Evolutionary conservation across 2,113 vertebrate genomes (phyloP).

Genomic region (Mugil cephalus): DNA sequence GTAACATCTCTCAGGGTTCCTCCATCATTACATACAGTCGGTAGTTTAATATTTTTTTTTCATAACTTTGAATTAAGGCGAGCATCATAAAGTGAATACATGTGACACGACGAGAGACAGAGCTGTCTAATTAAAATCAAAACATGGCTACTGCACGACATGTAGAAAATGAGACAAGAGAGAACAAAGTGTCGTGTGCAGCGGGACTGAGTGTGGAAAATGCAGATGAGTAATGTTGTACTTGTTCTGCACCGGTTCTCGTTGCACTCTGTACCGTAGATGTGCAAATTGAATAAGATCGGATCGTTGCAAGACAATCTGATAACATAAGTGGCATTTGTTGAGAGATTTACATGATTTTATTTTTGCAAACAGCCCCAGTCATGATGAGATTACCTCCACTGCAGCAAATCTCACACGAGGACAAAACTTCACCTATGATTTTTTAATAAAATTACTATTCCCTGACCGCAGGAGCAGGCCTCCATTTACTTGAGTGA

Average conservation of each 20-base stretch:
- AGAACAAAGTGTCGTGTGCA: too few relatives aligned
- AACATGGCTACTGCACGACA: not conserved
- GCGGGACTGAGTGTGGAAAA: not conserved
- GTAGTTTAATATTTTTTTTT: too few relatives aligned
- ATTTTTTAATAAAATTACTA: constrained; percentile 51
- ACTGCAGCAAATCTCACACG: not conserved
- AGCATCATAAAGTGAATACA: not conserved
- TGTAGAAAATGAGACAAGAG: too few relatives aligned
- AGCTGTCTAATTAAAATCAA: too few relatives aligned
- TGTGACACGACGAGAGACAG: too few relatives aligned
- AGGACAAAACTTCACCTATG: not conserved
- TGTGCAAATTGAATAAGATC: not conserved
- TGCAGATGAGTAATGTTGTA: not conserved
- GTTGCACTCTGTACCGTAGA: not conserved
- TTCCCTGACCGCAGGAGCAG: constrained; percentile 29
- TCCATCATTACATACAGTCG: too few relatives aligned
- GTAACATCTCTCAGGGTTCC: too few relatives aligned
- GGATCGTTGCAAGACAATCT: too few relatives aligned
- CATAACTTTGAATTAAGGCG: too few relatives aligned
- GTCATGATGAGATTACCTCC: constrained; percentile 13
- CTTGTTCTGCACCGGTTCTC: not conserved
- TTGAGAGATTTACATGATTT: constrained; percentile 7
- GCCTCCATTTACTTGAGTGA: constrained; percentile 53
- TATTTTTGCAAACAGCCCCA: not conserved
- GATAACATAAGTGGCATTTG: constrained; percentile 31